Evolutionary conservation across 1,140 invertebrate genomes (phyloP), one percentile per base, ranked within the genome.

Genomic region (Ceratoteleas bidentatus): DNA sequence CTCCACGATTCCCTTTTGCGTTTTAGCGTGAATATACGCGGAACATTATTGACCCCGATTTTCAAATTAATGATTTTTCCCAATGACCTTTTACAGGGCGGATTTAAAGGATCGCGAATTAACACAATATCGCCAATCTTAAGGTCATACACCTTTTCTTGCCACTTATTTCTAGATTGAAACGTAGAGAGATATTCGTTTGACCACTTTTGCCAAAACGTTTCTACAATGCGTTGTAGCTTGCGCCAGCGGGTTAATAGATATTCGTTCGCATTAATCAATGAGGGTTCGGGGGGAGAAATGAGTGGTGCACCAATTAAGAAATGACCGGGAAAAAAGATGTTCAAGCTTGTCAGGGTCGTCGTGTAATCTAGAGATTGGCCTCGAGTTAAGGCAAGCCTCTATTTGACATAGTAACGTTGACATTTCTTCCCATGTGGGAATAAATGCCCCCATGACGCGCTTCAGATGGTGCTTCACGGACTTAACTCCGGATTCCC

Each of bases 331-430:
- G n/a, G n/a, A n/a, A n/a, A n/a, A n/a, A n/a, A n/a, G n/a, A n/a
- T n/a, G n/a, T 15, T 58, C 38, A 0, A 16, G 6, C n/a, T 43
- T 13, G 0, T 36, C 33, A 36, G 34, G 14, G 16, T 36, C 56
- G 16, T 58, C 38, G 14, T 34, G 8, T 24, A 58, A 24, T 11
- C 0, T 10, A 10, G 14, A 2, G 15, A 58, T 16, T 11, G 38
- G 56, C 7, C 56, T 24, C 10, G 56, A 58, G 16, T 58, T 58
- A 10, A 58, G 14, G 15, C 56, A 58, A 1, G 56, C 14, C 16
- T 58, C 56, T 0, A 58, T 43, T 43, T 43, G 9, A 0, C 14
- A 43, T 7, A 58, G 7, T 24, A 58, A 43, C 7, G 45, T 49
- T 0, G 45, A n/a, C n/a, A 49, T 7, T 14, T 49, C 45, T 10